Conservation (phyloP, 2,888 invertebrate species). For the Perizoma flavofasciatum region DNA sequence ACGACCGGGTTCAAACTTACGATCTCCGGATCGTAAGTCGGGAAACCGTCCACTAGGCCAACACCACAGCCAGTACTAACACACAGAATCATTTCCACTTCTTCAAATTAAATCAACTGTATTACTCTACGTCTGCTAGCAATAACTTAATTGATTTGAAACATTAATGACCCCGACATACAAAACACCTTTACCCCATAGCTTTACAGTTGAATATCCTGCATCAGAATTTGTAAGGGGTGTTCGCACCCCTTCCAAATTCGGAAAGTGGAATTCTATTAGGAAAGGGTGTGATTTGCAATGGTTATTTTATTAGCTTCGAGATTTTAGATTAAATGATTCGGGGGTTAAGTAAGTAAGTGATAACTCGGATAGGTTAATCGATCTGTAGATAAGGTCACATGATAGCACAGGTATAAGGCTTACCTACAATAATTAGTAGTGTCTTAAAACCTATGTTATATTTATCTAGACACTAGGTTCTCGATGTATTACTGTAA, state of each 20-base stretch:
- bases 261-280: constrained; percentile 59
- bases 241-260: constrained; percentile 43
- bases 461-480: too few relatives aligned
- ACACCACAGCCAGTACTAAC: too few relatives aligned
- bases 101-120: constrained; percentile 38
- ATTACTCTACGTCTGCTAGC: constrained; percentile 47
- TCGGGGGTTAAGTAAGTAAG: constrained; percentile 38
- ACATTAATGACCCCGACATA: constrained; percentile 49
- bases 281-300: constrained; percentile 76
- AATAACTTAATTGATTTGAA: constrained; percentile 78
- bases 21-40: too few relatives aligned
- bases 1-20: too few relatives aligned
- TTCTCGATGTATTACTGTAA: too few relatives aligned
- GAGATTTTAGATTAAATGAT: constrained; percentile 66
- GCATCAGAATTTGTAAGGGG: constrained; percentile 3
- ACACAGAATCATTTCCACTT: constrained; percentile 3
- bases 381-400: too few relatives aligned
- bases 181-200: constrained; percentile 16
- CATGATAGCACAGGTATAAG: too few relatives aligned
- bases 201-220: constrained; percentile 13
- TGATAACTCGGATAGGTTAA: constrained; percentile 20
- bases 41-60: too few relatives aligned
- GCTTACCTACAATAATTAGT: too few relatives aligned
- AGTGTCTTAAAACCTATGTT: too few relatives aligned
- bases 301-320: constrained; percentile 78